These are phyloP conservation scores for Periplaneta americana DNA, from an alignment of 1,140 invertebrate genomes.

Conservation along the genomic window DNA sequence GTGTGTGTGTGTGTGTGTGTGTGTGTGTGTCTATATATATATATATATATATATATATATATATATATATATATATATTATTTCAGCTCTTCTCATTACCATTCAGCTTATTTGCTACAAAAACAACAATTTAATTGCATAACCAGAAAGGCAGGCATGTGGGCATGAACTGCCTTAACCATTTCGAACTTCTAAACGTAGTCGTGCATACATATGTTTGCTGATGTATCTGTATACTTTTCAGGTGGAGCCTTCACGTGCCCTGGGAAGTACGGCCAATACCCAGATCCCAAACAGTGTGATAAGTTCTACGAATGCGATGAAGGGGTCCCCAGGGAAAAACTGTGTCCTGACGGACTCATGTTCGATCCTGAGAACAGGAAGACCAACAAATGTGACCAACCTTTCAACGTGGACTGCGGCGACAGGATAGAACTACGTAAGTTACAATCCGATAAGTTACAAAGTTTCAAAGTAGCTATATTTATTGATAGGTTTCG, in stretches of 20 bases:
- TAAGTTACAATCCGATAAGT: too few species aligned
- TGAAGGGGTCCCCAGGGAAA: slow-evolving; percentile 63
- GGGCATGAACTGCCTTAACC: not conserved
- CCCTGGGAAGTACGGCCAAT: slow-evolving; percentile 70
- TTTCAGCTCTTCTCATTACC: too few species aligned
- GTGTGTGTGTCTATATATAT: too few species aligned
- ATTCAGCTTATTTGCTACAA: too few species aligned
- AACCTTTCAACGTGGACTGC: slow-evolving; percentile 86
- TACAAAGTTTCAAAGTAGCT: too few species aligned
- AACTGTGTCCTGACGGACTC: slow-evolving; percentile 78
- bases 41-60: too few species aligned
- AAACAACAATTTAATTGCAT: not conserved
- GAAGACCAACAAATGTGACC: slow-evolving; percentile 84
- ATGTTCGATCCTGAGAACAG: slow-evolving; percentile 79
- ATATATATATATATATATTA: too few species aligned
- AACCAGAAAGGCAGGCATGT: not conserved
- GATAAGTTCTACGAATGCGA: slow-evolving; percentile 81
- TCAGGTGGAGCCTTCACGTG: slow-evolving; percentile 65
- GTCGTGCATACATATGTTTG: too few species aligned
- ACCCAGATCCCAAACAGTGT: slow-evolving; percentile 70
- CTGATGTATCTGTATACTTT: too few species aligned
- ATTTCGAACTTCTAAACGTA: too few species aligned
- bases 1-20: too few species aligned
- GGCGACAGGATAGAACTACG: slow-evolving; percentile 77
- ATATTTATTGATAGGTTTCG: too few species aligned